These are phyloP conservation scores for Acanthiza pusilla DNA, from an alignment of 2,797 vertebrate genomes.

Conservation along the genomic window DNA sequence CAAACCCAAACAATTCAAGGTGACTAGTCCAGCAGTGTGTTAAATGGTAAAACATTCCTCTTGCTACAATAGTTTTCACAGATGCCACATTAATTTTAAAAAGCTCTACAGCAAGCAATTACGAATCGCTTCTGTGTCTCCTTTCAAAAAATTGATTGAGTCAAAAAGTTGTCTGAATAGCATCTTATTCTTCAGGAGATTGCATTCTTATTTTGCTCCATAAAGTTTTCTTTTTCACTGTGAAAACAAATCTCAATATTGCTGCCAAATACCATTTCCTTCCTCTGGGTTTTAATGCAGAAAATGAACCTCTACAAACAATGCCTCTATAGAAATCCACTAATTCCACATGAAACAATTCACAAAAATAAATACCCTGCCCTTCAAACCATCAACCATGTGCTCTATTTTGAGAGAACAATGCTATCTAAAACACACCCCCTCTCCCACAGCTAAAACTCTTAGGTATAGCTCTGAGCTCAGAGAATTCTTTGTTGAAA, in stretches of 20 bases:
- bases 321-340: conserved; percentile 49
- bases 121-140: background rate
- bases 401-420: conserved; percentile 60
- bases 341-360: conserved; percentile 56
- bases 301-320: conserved; percentile 55
- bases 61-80: background rate
- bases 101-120: background rate
- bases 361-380: conserved; percentile 6
- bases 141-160: background rate
- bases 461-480: background rate
- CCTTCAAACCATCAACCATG: background rate
- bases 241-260: conserved; percentile 23
- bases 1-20: background rate
- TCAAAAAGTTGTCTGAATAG: background rate
- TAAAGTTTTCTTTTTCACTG: conserved; percentile 37
- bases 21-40: background rate
- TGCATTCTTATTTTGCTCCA: background rate
- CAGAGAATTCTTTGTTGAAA: background rate
- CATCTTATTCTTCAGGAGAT: background rate
- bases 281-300: conserved; percentile 52
- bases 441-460: background rate
- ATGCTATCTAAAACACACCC: conserved; percentile 11
- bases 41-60: background rate
- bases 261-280: conserved; percentile 45
- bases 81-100: background rate